Base-by-base conservation (phyloP, 1,140 invertebrate genomes). In the Carcinoscorpius rotundicauda region DNA sequence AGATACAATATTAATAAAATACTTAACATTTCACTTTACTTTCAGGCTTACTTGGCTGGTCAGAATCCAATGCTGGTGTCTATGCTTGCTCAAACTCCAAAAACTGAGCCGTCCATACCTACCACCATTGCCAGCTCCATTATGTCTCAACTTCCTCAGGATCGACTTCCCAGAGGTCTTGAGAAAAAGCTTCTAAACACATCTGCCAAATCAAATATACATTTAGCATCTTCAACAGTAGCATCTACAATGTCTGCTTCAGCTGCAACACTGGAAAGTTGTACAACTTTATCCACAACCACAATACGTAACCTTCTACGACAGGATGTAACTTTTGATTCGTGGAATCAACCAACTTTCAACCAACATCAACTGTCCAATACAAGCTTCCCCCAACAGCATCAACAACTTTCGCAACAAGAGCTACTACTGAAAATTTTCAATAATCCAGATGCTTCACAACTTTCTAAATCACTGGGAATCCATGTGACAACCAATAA, bases 61-160 rank as follows among this genome's bases (percentile, higher is more conserved):
- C 70, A 70, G 50, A 73, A 73, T 64, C 72, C 72, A 49, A 73
- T 73, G 72, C 63, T 73, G n/a, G 70, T 71, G n/a, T 71, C 68
- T 11, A 73, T 73, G 72, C 64, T 73, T 49, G 71, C 72, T 49
- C 69, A 71, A 58, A 73, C 72, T 49, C 71, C 72, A 4, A 64
- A 60, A 49, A 66, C 69, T 11, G 61, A 70, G 29, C 67, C 72
- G 57, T 62, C 55, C 10, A 68, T 72, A n/a, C 70, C 70, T 6
- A 71, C 71, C 4, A 66, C 64, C n/a, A 63, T 73, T 48, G 67
- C 72, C 6, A 71, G 65, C 52, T 68, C 71, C 5, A 71, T 73
- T 58, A 68, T 73, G 4, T 68, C 70, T 10, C 70, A 71, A 62
- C 64, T 73, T 60, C 72, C 72, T 61, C 72, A 73, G 57, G 70